These are phyloP conservation scores for Ceryle rudis DNA, from an alignment of 2,797 vertebrate genomes.

Conservation along the genomic window DNA sequence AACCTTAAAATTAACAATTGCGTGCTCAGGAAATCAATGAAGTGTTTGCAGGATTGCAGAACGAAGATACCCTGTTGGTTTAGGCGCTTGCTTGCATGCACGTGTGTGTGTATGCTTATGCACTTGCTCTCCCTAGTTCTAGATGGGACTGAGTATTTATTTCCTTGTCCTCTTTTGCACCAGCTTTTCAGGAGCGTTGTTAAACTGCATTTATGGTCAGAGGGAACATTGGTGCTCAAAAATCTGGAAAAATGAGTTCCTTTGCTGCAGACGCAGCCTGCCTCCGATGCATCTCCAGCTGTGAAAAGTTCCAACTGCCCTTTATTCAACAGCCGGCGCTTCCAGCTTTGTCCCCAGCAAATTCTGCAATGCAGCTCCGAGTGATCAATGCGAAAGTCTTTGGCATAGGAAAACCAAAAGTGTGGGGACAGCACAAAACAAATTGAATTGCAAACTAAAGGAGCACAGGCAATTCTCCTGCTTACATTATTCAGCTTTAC, in stretches of 20 bases:
- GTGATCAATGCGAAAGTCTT: constrained; percentile 56
- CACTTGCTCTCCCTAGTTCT: neutral
- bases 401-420: constrained; percentile 6
- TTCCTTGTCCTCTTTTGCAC: neutral
- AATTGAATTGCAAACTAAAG: constrained; percentile 55
- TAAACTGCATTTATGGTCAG: neutral
- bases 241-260: neutral
- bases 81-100: accelerated
- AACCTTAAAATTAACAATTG: neutral
- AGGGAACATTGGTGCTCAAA: neutral
- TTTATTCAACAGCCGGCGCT: constrained; percentile 1
- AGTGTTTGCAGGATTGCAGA: neutral
- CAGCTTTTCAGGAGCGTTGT: neutral
- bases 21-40: neutral
- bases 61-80: neutral
- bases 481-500: neutral
- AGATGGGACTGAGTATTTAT: neutral
- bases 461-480: neutral
- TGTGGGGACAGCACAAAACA: constrained; percentile 34
- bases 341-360: constrained; percentile 43
- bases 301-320: constrained; percentile 37
- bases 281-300: neutral
- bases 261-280: neutral
- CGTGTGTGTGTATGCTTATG: accelerated
- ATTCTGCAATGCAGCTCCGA: constrained; percentile 59